phyloP scores from a whole-genome alignment of 2,797 vertebrate genomes.

The Acanthurus lineatus region DNA sequence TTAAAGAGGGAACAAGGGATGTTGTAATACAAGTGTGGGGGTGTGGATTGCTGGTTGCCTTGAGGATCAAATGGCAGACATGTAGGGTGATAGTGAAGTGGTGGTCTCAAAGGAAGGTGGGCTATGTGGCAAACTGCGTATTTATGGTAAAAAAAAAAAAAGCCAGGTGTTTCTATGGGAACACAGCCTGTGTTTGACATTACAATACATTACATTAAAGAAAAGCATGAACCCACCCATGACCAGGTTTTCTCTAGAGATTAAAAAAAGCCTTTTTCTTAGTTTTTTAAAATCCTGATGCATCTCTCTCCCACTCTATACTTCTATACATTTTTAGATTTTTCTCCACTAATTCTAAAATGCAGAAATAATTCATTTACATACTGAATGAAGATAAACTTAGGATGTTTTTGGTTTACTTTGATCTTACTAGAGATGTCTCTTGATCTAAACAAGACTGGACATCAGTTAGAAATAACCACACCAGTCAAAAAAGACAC shows the following conservation, averaged over 20 bases:
- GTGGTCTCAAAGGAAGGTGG: constrained; percentile 59
- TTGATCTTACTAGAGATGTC: constrained; percentile 69
- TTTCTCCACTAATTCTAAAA: constrained; percentile 56
- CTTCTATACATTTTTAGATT: constrained; percentile 42
- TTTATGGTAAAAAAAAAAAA: constrained; percentile 26
- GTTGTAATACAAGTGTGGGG: constrained; percentile 54
- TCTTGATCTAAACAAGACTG: constrained; percentile 67
- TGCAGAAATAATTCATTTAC: constrained; percentile 68
- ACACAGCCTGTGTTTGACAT: constrained; percentile 39
- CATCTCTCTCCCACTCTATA: constrained; percentile 24
- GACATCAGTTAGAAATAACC: constrained; percentile 47
- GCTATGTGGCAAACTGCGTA: constrained; percentile 28
- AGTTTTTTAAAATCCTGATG: constrained; percentile 23
- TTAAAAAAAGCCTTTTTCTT: constrained; percentile 17
- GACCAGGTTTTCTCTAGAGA: constrained; percentile 42
- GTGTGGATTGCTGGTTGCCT: constrained; percentile 59
- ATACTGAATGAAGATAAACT: constrained; percentile 60
- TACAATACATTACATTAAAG: constrained; percentile 43
- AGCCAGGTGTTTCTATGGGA: constrained; percentile 59
- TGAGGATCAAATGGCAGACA: constrained; percentile 60
- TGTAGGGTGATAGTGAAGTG: constrained; percentile 42
- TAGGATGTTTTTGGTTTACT: constrained; percentile 44
- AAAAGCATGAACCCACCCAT: constrained; percentile 19
- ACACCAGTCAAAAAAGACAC: constrained; percentile 29
- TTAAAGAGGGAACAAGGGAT: constrained; percentile 62